Evolutionary conservation across 2,113 vertebrate species (phyloP).

Genomic region (Mohoua ochrocephala): DNA sequence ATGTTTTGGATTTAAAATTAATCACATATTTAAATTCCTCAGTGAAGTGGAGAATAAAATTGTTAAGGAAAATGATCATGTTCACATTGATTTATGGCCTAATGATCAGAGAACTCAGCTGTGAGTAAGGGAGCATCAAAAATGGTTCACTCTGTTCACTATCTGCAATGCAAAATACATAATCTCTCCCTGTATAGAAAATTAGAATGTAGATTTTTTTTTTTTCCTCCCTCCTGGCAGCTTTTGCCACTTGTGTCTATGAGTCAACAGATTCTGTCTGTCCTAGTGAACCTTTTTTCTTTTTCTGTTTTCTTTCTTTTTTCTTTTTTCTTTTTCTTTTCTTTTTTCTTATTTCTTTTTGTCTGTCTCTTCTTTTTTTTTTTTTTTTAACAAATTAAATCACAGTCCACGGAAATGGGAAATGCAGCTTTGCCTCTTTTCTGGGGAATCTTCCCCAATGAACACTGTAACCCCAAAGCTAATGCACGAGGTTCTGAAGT

Average conservation of each 20-base stretch:
- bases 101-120: neutral
- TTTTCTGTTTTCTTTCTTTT: neutral
- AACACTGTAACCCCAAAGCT: neutral
- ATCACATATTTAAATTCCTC: neutral
- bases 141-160: neutral
- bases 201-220: neutral
- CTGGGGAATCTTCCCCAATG: neutral
- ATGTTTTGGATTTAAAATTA: neutral
- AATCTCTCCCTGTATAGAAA: neutral
- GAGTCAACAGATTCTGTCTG: neutral
- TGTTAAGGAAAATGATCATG: neutral
- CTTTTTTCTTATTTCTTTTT: too few relatives aligned
- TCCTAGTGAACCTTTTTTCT: neutral
- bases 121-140: neutral
- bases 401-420: neutral
- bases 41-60: neutral
- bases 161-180: neutral
- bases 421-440: neutral
- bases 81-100: neutral
- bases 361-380: too few relatives aligned
- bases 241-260: neutral
- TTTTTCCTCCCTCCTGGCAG: accelerated
- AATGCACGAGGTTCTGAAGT: neutral
- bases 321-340: neutral
- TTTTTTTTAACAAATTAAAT: neutral